Base-by-base conservation (phyloP, 2,888 invertebrate genomes). In the Eupithecia dodoneata region DNA sequence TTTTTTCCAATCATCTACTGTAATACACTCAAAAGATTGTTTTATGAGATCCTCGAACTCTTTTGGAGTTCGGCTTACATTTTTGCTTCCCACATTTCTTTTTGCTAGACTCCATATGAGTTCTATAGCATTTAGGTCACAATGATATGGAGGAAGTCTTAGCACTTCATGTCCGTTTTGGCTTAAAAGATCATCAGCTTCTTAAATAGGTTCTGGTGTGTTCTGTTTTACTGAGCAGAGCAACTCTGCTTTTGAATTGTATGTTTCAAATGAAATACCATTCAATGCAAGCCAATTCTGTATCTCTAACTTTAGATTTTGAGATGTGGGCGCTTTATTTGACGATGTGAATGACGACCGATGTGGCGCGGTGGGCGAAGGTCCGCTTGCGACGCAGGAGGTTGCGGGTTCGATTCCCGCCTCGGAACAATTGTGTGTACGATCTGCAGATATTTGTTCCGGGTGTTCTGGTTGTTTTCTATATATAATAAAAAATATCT, bases 181-280 rank as follows among this genome's bases (percentile, higher is more conserved):
- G 47, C 47, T 47, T 47, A 75, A 79, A 66, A 82, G 18, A 77
- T 82, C 79, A 63, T 81, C 80, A 72, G 75, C 81, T 74, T 76
- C 72, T 74, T 82, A 82, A 30, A 78, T 52, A 13, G 79, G 76
- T 49, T 70, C 74, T 63, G 80, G 80, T 78, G 76, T 81, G 65
- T 82, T 78, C 63, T 80, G 44, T 72, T 83, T 74, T 47, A 81
- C 81, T 71, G 81, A 63, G 59, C 77, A 77, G 18, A 82, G 67
- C 47, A 83, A 67, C 65, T 84, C 80, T 45, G 78, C 79, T 75
- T 81, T 83, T n/a, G 81, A 76, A 59, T 49, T 30, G 69, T 65
- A 77, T 74, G 75, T 73, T 73, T 82, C 81, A 81, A 47, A 47
- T 47, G 47, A 47, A 47, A 47, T 47, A 47, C 47, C 47, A 47